Evolutionary conservation across 2,113 vertebrate species (phyloP).

Genomic region (Lepisosteus oculatus): DNA sequence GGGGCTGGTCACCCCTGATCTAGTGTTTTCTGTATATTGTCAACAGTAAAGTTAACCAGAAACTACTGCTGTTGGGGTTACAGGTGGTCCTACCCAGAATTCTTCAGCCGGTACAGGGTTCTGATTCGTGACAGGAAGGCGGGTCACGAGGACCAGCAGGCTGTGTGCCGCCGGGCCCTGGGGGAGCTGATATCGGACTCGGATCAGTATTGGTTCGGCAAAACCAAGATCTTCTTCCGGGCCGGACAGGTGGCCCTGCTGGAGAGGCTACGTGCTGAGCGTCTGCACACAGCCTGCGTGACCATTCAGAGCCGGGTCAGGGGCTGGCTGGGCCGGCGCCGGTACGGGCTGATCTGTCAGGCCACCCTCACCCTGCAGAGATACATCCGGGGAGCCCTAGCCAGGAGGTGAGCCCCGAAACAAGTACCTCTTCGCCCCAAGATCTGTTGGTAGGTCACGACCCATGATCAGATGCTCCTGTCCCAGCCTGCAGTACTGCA

Average conservation of each 20-base stretch:
- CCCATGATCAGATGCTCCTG: no score
- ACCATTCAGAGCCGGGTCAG: constrained; percentile 62
- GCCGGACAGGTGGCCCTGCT: constrained; percentile 67
- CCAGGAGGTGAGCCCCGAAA: constrained; percentile 52
- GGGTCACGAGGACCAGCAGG: constrained; percentile 27
- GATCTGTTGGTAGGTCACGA: no score
- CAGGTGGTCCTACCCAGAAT: constrained; percentile 69
- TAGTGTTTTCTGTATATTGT: background rate
- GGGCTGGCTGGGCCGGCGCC: constrained; percentile 60
- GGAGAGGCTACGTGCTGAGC: constrained; percentile 60
- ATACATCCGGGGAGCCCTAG: constrained; percentile 57
- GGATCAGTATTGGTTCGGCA: constrained; percentile 64
- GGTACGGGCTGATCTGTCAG: constrained; percentile 26
- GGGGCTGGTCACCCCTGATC: no score
- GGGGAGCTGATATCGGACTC: constrained; percentile 57
- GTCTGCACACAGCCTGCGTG: constrained; percentile 52
- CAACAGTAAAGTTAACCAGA: background rate
- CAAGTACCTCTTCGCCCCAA: no score
- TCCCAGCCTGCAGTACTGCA: no score
- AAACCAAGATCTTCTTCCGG: constrained; percentile 63
- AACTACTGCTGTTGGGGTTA: background rate
- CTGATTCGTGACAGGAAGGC: constrained; percentile 44
- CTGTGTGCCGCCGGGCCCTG: constrained; percentile 47
- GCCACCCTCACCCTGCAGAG: constrained; percentile 58
- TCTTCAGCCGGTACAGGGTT: constrained; percentile 63